Base-by-base conservation (phyloP, 2,888 invertebrate species). In the Polylopha cassiicola region DNA sequence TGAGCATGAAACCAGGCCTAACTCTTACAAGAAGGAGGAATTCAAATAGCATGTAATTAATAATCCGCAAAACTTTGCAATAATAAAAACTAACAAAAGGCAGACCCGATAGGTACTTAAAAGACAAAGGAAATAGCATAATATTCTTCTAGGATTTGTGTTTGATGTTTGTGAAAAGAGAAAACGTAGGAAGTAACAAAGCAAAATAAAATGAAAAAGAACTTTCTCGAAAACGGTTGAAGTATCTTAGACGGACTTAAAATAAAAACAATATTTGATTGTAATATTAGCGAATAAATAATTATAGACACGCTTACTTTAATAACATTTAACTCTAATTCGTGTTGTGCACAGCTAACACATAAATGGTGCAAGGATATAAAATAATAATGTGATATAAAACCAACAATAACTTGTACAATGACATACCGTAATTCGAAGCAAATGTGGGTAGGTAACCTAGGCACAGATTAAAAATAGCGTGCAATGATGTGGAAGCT, bases 131-230 rank as follows among this genome's bases (percentile, higher is more conserved):
- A 36, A 32, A 29, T 33, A 34, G 23, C 18, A 24, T 24, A 37
- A 29, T 39, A 24, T 41, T 30, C 9, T 41, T 20, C 23, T 36
- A 39, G 31, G 42, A 43, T 43, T 62, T 65, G 76, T 79, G 75
- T 79, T 71, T 57, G 55, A 81, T 84, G 84, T 82, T 85, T 79
- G 74, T 82, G 85, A 85, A 85, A 85, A 85, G 85, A 85, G 85
- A 84, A 78, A 74, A 70, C 53, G 60, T 58, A 55, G 41, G 51
- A 61, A 55, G 55, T 51, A 61, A 55, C 27, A 37, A 51, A 48
- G 38, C 37, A 36, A 32, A 39, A 39, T 8, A 33, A 34, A 42
- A 43, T 9, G 22, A 39, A 32, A 53, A 68, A 64, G 61, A 31
- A 33, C 29, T 22, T 31, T 43, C 34, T 24, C 26, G 36, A 36